Base-by-base conservation (phyloP, 2,113 vertebrate species). In the Pedetes capensis region DNA sequence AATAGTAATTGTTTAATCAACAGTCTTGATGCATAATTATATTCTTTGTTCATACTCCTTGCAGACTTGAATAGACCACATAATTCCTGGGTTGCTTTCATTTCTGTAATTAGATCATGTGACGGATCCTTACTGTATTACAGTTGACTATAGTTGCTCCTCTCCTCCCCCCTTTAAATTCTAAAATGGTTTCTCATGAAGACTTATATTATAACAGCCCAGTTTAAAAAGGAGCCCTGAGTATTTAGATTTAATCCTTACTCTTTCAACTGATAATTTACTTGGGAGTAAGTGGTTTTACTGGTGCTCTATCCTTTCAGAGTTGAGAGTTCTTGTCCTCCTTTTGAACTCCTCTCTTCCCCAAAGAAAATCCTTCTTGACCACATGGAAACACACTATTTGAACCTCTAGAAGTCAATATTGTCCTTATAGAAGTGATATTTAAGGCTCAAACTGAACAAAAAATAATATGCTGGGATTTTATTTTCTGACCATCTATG, bases 1-100 rank as follows among this genome's bases (percentile, higher is more conserved):
- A 98, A 98, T 98, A 98, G 98, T 98, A 98, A 98, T 98, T 98
- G 98, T 98, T 98, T 98, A 98, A 98, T 98, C 98, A 98, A 97
- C 87, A 2, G 97, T 71, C 97, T 98, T 75, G 57, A 98, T 98
- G 94, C 97, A 97, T 98, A 98, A 98, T 98, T 98, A 98, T 98
- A 98, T 98, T 98, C 98, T 98, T 98, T 98, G 98, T 98, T 98
- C 98, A 12, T 91, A 89, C 90, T 98, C 96, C 97, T 98, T 88
- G 97, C 96, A 98, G 97, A 83, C 98, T 98, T 98, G 98, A 98
- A 98, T 98, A 98, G 97, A 98, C 97, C 95, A 97, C 97, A 97
- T 98, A 98, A 98, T 98, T 98, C 98, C 93, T 97, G 82, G 96
- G 96, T 96, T 97, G 96, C 97, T 97, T 98, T 98, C 98, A 96